Base-by-base conservation (phyloP, 2,797 vertebrate genomes). In the Semotilus atromaculatus region DNA sequence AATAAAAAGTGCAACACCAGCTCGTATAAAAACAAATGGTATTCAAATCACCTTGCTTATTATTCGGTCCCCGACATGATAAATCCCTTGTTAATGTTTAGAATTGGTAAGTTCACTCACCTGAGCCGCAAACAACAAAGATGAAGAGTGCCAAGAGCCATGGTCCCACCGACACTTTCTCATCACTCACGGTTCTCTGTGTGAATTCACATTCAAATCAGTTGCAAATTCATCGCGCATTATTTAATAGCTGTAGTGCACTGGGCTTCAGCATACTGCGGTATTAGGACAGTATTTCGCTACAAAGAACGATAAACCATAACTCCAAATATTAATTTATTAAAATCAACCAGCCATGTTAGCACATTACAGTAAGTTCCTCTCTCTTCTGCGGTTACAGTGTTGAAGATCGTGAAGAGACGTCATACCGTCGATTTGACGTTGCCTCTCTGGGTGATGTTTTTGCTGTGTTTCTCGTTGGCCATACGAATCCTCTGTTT, bases 401-500 rank as follows among this genome's bases (percentile, higher is more conserved):
- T 71, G 48, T 4, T 6, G 43, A 68, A 73, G 64, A 62, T 81
- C 60, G 58, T 70, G 71, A 62, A 79, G 82, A 38, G 23, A 31
- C 79, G 48, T n/a, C 92, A 89, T 93, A 99, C 97, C 96, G 97
- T 93, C 82, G 97, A 96, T 93, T 98, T 98, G 92, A 98, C 97
- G 95, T 99, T 98, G 86, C 97, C 97, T 87, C 97, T 95, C 94
- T 97, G 97, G 48, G 97, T 99, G 94, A 98, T 98, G 94, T 98
- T 99, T 91, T 98, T 99, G 97, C 97, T 98, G 95, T 98, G 97
- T 91, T 99, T 98, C 94, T 98, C 97, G 94, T 98, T 98, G 86
- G 97, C 97, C 97, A 98, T 98, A 38, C 97, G 96, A 94, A 99
- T 99, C 90, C 97, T 96, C 96, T 98, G 97, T 87, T 99, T 98